Conservation (phyloP, 2,888 invertebrate species). For the Gryllus longicercus region DNA sequence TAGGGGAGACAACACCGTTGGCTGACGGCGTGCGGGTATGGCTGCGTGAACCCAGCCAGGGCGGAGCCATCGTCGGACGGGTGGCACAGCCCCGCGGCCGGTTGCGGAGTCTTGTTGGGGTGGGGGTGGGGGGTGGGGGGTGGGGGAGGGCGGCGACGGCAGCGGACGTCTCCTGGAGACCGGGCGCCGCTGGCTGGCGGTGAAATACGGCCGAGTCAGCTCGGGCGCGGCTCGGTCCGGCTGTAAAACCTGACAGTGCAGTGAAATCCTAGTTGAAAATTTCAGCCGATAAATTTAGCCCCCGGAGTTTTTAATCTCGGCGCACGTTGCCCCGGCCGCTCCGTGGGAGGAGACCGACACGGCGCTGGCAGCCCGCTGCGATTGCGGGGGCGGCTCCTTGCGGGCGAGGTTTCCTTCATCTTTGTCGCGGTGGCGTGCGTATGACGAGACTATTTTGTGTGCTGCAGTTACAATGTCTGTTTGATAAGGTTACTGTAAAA, state of each 20-base stretch:
- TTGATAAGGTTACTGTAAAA: too few relatives aligned
- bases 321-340: neutral
- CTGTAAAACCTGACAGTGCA: neutral
- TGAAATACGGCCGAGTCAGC: neutral
- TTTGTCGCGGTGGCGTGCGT: too few relatives aligned
- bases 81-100: too few relatives aligned
- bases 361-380: neutral
- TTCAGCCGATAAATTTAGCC: neutral
- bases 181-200: neutral
- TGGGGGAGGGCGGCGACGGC: too few relatives aligned
- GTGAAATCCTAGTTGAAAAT: neutral
- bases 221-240: neutral
- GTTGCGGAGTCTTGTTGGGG: too few relatives aligned
- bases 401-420: neutral
- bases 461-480: too few relatives aligned
- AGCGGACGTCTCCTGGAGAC: neutral
- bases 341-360: neutral
- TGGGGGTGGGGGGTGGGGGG: too few relatives aligned
- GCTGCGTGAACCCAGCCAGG: too few relatives aligned
- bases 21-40: too few relatives aligned
- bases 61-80: too few relatives aligned
- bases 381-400: neutral
- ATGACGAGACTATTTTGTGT: too few relatives aligned
- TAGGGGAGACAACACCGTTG: too few relatives aligned
- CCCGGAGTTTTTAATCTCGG: slow-evolving; percentile 4